Evolutionary conservation across 30 jellyfish, hydroid and myxozoan species (phyloP).

Genomic region (Cassiopea xamachana): DNA sequence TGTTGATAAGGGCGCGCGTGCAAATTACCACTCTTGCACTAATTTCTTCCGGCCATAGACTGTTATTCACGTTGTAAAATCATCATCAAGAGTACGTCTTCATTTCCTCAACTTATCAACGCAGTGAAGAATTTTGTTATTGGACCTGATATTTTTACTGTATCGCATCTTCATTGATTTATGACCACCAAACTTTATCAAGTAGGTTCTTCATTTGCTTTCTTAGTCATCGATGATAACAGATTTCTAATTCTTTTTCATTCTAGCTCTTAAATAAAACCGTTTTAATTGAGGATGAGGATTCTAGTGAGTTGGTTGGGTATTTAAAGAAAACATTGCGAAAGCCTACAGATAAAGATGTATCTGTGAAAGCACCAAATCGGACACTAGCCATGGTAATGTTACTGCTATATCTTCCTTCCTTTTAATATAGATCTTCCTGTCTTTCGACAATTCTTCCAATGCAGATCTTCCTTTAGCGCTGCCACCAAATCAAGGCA

Average conservation of each 20-base stretch:
- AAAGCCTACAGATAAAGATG: slow-evolving; percentile 1
- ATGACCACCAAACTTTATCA: neutral
- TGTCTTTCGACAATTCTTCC: no score
- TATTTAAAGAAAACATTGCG: slow-evolving; percentile 27
- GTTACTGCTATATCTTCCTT: neutral
- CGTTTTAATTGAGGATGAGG: slow-evolving; percentile 50
- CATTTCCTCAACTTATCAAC: no score
- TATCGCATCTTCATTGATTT: no score
- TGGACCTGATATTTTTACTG: no score
- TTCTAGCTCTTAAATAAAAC: slow-evolving; percentile 56
- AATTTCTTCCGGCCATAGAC: no score
- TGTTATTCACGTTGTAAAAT: no score
- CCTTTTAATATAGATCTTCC: neutral
- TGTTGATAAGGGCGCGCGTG: no score
- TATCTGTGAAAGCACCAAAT: neutral
- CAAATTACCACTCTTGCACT: no score
- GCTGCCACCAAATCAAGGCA: no score
- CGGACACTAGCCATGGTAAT: neutral
- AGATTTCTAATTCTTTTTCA: neutral
- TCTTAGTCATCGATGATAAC: neutral
- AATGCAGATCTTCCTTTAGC: no score
- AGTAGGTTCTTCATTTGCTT: neutral
- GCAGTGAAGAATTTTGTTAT: no score
- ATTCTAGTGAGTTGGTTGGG: slow-evolving; percentile 55
- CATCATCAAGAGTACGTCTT: no score